Conservation (phyloP, 1,140 invertebrate species). For the Globodera ellingtonae region DNA sequence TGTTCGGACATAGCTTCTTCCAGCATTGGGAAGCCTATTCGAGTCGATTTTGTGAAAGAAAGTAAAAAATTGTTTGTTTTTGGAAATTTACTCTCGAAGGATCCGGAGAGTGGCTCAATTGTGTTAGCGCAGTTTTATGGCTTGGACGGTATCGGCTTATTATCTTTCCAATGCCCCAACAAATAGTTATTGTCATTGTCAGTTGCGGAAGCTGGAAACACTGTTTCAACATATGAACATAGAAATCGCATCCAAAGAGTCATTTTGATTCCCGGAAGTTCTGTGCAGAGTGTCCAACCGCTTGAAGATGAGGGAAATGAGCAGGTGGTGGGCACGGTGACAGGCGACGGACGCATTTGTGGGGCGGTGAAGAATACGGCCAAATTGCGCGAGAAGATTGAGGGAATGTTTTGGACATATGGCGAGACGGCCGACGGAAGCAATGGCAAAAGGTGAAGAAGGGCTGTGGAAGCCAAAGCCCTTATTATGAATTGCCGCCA, state of each 20-base stretch:
- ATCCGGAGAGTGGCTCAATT: constrained; percentile 22
- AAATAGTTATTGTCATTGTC: no score
- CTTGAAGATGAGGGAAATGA: background rate
- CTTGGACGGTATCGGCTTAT: no score
- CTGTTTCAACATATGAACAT: background rate
- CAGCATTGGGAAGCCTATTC: constrained; percentile 10
- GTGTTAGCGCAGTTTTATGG: background rate
- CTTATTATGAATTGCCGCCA: background rate
- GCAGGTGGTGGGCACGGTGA: background rate
- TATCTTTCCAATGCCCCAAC: no score
- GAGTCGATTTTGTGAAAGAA: constrained; percentile 14
- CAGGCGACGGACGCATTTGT: background rate
- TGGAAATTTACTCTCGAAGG: constrained; percentile 23
- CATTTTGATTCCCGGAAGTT: constrained; percentile 20
- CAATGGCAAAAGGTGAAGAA: constrained; percentile 13
- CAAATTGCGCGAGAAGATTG: background rate
- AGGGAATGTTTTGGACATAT: background rate
- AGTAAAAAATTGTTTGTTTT: background rate
- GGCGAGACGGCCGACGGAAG: constrained; percentile 2
- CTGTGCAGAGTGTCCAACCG: constrained; percentile 19
- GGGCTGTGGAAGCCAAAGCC: no score
- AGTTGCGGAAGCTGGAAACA: no score
- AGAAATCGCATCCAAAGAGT: constrained; percentile 6
- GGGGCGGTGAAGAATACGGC: background rate
- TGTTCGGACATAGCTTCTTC: background rate